A percentile compares a stretch with the other conserved stretches of the same genome.
These are phyloP conservation scores for Leptopilina myrica DNA, from an alignment of 2,888 invertebrate genomes.

Conservation along the genomic window DNA sequence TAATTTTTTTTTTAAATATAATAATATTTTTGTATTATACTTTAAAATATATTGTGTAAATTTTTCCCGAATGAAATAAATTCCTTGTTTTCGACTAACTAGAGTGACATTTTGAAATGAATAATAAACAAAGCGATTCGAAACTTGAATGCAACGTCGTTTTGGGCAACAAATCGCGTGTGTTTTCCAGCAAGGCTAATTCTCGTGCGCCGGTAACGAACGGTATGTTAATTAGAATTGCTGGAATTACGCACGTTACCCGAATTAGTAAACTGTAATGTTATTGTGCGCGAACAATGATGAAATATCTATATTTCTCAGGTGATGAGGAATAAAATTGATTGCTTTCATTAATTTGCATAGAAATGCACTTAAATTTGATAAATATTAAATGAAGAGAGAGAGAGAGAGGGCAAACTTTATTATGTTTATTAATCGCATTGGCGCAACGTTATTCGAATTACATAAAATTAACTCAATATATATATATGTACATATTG, in stretches of 20 bases:
- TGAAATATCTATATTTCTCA: conserved; percentile 3
- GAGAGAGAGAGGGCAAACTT: background rate
- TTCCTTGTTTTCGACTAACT: background rate
- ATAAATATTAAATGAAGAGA: conserved; percentile 4
- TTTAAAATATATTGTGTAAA: no score
- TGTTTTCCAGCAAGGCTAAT: background rate
- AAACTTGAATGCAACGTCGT: background rate
- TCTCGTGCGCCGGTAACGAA: background rate
- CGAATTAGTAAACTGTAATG: conserved; percentile 14
- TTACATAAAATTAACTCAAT: background rate
- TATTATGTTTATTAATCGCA: background rate
- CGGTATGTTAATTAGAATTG: conserved; percentile 11
- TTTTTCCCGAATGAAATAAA: no score
- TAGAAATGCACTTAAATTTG: background rate
- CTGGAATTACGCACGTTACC: conserved; percentile 4
- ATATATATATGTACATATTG: background rate
- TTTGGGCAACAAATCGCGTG: background rate
- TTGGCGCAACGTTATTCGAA: background rate
- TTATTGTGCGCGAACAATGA: conserved; percentile 1
- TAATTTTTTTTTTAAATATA: no score
- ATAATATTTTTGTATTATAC: no score
- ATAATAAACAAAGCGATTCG: background rate
- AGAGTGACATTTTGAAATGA: background rate
- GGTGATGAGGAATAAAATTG: background rate
- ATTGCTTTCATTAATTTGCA: conserved; percentile 4